A percentile compares a stretch with the other conserved stretches of the same genome.
These are phyloP conservation scores for Belgica antarctica DNA, from an alignment of 2,888 invertebrate genomes.

Conservation along the genomic window DNA sequence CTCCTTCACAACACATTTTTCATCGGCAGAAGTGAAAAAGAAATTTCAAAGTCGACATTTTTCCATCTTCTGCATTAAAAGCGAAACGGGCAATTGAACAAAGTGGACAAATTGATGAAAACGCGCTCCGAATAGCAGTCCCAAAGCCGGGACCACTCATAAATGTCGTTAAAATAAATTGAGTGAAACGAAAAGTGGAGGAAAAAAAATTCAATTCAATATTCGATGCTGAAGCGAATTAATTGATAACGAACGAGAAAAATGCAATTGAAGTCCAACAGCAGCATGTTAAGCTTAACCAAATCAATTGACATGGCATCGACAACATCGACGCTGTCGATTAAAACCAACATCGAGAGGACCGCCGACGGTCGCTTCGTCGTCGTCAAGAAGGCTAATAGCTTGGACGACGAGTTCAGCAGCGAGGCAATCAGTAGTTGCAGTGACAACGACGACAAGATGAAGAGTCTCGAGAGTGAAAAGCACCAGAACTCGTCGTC, in stretches of 20 bases:
- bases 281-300: constrained; percentile 33
- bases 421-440: constrained; percentile 43
- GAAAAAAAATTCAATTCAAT: not conserved
- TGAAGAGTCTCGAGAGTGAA: not conserved
- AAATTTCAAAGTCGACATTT: constrained; percentile 11
- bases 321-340: constrained; percentile 8
- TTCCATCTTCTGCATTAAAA: not conserved
- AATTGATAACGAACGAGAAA: constrained; percentile 32
- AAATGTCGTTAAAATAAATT: not conserved
- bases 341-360: constrained; percentile 14
- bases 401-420: constrained; percentile 38
- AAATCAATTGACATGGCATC: constrained; percentile 39
- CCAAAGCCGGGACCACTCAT: not conserved
- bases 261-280: constrained; percentile 38
- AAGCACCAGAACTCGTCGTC: not conserved
- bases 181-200: not conserved
- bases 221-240: constrained; percentile 22
- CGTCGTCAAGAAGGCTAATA: constrained; percentile 37
- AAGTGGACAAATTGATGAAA: constrained; percentile 17
- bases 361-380: constrained; percentile 29
- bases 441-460: constrained; percentile 43
- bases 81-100: not conserved
- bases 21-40: not conserved
- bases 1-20: constrained; percentile 21
- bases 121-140: not conserved